Base-by-base conservation (phyloP, 2,113 vertebrate genomes). In the Synchiropus splendidus region DNA sequence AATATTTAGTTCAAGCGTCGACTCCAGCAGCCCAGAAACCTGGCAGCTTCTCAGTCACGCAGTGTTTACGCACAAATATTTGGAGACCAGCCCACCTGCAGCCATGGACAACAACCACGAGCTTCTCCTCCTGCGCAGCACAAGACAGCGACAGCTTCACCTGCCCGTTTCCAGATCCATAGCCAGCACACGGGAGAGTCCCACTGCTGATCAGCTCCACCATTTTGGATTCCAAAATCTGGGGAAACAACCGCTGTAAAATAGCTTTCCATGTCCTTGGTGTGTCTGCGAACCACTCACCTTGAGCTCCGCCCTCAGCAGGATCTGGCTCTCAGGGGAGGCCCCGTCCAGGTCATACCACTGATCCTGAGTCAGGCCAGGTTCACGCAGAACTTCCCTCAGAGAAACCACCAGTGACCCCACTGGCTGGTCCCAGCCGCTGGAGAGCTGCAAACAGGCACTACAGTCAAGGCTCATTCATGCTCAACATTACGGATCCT, bases 261-360 rank as follows among this genome's bases (percentile, higher is more conserved):
- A 15, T 39, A 5, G 17, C 36, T 12, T 18, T 31, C 16, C 5
- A 34, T 34, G 31, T 44, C 3, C 9, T 6, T 10, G 6, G 16
- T 42, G 33, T 16, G n/a, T 32, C 9, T n/a, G 2, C 4, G 14
- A n/a, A 32, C 4, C 36, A 74, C 78, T 79, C 58, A 92, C 92
- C 85, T 90, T 85, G 9, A 96, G 83, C 45, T 90, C 83, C 10
- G 79, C 85, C 63, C 88, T 85, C 61, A 96, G 81, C 2, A 96
- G 82, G 68, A 94, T 64, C 61, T 91, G 85, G 51, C 79, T 87
- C 45, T 69, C 59, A 4, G 85, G 36, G 9, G 48, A 54, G 2
- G 85, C 85, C 36, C 78, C 85, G 42, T 61, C 77, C 63, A 94
- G 75, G 0, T 39, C 36, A 16, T 90, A 80, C 92, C 92, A 94